Evolutionary conservation across 2,888 invertebrate species (phyloP), one percentile per base, ranked within the genome.

Genomic region (Noctua comes): DNA sequence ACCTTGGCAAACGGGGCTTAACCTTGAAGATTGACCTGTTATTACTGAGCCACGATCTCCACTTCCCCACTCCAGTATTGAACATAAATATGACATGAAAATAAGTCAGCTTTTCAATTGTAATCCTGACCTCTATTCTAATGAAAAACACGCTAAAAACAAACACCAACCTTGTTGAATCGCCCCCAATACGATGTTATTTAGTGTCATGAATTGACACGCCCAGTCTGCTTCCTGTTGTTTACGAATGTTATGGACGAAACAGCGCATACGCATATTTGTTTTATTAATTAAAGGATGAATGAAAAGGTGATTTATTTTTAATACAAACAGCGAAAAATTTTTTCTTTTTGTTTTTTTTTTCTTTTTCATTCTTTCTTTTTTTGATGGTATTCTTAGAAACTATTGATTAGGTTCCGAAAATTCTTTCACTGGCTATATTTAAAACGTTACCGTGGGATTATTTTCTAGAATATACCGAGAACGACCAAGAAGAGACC

Each of bases 151-250:
- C n/a, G 48, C 13, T 27, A 24, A 65, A 71, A 73, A 79, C 71
- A 68, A 76, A 68, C 8, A 48, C 13, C 11, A 48, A 76, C 57
- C 13, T 65, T 85, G 68, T 66, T 74, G n/a, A 65, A 21, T 31
- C 51, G 68, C 51, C 46, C 66, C 31, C 36, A 64, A 77, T 65
- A 57, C 74, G 31, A 70, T 65, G 59, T 79, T 77, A 66, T 86
- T 77, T 8, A n/a, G 13, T 65, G 70, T 70, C 74, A 46, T 18
- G 8, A 66, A 36, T 57, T 76, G 73, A 82, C 66, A 62, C 27
- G 16, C 7, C 10, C 57, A 66, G 18, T 1, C 64, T 73, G 83
- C 31, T 57, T 62, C 27, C 77, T 71, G 68, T 48, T 74, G 36
- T 74, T 83, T 71, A 65, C 24, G 62, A 57, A 24, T 54, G 7